These are phyloP conservation scores for Paratilapia polleni DNA, from an alignment of 2,113 vertebrate genomes.

Conservation along the genomic window DNA sequence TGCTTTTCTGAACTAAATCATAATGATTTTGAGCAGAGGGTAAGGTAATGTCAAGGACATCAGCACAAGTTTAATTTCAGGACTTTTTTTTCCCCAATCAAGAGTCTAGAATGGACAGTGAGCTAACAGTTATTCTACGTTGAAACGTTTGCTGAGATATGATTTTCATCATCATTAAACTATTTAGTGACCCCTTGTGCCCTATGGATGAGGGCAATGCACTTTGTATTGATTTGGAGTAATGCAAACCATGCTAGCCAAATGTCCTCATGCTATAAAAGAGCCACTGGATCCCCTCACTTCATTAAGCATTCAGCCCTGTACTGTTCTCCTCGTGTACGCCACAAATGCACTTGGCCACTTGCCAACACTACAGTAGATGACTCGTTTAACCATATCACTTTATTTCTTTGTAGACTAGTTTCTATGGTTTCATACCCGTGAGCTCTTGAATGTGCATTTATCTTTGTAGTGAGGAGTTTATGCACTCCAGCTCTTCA, in stretches of 20 bases:
- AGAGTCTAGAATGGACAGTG: neutral
- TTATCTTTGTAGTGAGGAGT: neutral
- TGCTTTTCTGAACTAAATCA: neutral
- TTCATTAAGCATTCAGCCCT: neutral
- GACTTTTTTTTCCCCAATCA: neutral
- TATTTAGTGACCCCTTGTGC: neutral
- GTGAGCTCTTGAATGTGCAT: neutral
- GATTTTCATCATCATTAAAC: neutral
- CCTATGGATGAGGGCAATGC: neutral
- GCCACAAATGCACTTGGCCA: neutral
- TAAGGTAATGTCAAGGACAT: neutral
- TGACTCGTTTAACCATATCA: neutral
- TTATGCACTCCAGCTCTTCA: neutral
- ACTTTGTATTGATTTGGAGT: neutral
- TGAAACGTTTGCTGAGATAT: neutral
- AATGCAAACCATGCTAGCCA: neutral
- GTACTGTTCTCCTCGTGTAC: neutral
- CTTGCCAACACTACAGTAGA: neutral
- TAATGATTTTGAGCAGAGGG: neutral
- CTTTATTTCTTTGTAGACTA: neutral
- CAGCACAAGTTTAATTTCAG: neutral
- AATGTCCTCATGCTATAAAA: neutral
- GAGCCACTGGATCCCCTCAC: neutral
- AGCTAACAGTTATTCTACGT: neutral
- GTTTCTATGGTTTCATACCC: neutral